Percentiles rank a stretch among this genome's conserved stretches.
Evolutionary conservation across 2,888 invertebrate genomes (phyloP).

Genomic region (Agonopterix heracliana): DNA sequence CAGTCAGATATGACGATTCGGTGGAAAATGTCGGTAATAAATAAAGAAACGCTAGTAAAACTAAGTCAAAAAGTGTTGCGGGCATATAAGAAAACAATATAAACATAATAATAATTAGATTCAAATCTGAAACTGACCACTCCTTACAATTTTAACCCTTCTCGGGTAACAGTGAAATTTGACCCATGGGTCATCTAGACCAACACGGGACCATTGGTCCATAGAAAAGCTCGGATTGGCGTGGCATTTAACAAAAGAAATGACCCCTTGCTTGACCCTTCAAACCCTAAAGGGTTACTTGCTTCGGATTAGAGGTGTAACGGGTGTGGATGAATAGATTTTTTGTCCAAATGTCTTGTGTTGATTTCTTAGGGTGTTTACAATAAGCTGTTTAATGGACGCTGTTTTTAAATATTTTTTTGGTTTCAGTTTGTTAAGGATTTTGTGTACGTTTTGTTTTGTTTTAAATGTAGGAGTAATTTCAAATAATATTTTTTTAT

Average conservation of each 20-base stretch:
- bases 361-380: slow-evolving; percentile 21
- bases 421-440: too few relatives aligned
- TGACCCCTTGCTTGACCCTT: slow-evolving; percentile 57
- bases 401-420: too few relatives aligned
- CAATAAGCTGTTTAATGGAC: slow-evolving; percentile 19
- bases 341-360: slow-evolving; percentile 14
- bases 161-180: slow-evolving; percentile 42
- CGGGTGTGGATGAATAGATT: slow-evolving; percentile 30
- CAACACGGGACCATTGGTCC: slow-evolving; percentile 34
- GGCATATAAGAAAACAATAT: too few relatives aligned
- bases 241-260: slow-evolving; percentile 36
- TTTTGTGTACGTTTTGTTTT: too few relatives aligned
- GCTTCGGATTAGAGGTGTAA: slow-evolving; percentile 55
- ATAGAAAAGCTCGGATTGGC: slow-evolving; percentile 58
- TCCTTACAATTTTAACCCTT: slow-evolving; percentile 43
- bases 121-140: slow-evolving; percentile 1
- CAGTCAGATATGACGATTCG: too few relatives aligned
- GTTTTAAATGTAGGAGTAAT: too few relatives aligned
- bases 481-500: too few relatives aligned
- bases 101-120: neutral
- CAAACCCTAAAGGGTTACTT: slow-evolving; percentile 28
- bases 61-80: too few relatives aligned
- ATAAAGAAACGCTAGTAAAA: too few relatives aligned
- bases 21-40: too few relatives aligned
- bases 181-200: slow-evolving; percentile 67